Evolutionary conservation across 2,113 vertebrate species (phyloP).

Genomic region (Pteruthius melanotis): DNA sequence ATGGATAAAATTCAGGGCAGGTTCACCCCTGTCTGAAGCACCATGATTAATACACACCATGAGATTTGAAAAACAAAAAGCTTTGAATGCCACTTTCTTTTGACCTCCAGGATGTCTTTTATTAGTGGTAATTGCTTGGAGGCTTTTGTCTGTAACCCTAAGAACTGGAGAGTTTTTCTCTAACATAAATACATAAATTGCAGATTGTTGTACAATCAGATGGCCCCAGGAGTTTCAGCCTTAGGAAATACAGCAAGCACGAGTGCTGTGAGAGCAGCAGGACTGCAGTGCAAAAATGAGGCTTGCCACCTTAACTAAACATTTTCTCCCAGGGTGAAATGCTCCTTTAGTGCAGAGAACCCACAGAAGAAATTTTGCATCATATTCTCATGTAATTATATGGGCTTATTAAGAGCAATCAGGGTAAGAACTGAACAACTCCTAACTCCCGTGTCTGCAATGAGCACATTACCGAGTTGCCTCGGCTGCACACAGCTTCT

Average conservation of each 20-base stretch:
- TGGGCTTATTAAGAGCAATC: background rate
- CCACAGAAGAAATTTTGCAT: background rate
- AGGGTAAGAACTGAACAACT: background rate
- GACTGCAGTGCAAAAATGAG: background rate
- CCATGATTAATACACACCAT: background rate
- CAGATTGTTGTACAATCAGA: background rate
- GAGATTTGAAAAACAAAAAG: background rate
- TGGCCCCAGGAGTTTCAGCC: background rate
- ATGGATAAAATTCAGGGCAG: background rate
- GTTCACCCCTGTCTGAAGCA: background rate
- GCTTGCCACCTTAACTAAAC: background rate
- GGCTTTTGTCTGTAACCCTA: background rate
- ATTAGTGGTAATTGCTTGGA: background rate
- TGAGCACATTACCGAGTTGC: background rate
- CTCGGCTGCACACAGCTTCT: background rate
- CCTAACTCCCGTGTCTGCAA: background rate
- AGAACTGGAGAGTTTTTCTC: background rate
- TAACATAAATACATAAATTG: background rate
- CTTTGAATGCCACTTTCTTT: background rate
- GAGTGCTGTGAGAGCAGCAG: background rate
- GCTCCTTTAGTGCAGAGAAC: background rate
- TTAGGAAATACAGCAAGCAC: background rate
- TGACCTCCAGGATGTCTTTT: background rate
- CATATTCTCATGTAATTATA: background rate
- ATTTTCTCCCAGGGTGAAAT: background rate